Evolutionary conservation across 2,888 invertebrate species (phyloP).

Genomic region (Hirtodrosophila alboralis): DNA sequence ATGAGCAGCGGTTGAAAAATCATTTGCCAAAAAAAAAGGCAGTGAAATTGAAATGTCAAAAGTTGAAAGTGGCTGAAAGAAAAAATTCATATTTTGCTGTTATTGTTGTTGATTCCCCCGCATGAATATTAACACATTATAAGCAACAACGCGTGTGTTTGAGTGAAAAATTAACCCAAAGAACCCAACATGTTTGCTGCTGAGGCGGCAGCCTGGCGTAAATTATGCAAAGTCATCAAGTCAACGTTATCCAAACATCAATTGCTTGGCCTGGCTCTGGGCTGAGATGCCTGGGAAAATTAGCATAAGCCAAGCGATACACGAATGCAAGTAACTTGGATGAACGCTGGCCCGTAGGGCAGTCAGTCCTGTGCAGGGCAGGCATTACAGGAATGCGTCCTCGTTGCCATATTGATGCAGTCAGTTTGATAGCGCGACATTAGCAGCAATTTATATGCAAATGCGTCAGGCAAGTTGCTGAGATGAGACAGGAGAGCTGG

Average conservation of each 20-base stretch:
- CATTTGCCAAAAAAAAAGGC: constrained; percentile 34
- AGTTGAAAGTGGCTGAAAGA: constrained; percentile 39
- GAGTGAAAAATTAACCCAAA: constrained; percentile 74
- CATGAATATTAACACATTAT: constrained; percentile 77
- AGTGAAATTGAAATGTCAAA: constrained; percentile 73
- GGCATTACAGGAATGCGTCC: constrained; percentile 52
- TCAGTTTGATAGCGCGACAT: constrained; percentile 83
- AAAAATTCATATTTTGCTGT: constrained; percentile 33
- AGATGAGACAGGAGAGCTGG: constrained; percentile 33
- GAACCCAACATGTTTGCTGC: constrained; percentile 42
- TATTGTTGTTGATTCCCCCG: constrained; percentile 36
- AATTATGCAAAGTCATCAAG: constrained; percentile 80
- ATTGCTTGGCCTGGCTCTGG: constrained; percentile 54
- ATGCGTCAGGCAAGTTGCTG: constrained; percentile 66
- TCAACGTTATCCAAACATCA: constrained; percentile 79
- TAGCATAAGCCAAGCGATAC: constrained; percentile 72
- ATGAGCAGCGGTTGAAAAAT: constrained; percentile 54
- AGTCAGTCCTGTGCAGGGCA: constrained; percentile 29
- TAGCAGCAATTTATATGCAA: constrained; percentile 85
- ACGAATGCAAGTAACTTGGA: constrained; percentile 36
- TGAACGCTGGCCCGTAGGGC: constrained; percentile 55
- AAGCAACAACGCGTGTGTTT: constrained; percentile 56
- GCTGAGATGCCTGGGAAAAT: constrained; percentile 70
- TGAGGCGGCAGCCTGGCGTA: constrained; percentile 50
- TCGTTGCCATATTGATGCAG: constrained; percentile 78